Percentiles rank a stretch among this genome's conserved stretches.
phyloP scores from a whole-genome alignment of 1,140 invertebrate genomes.

The Ditylenchus dipsaci region DNA sequence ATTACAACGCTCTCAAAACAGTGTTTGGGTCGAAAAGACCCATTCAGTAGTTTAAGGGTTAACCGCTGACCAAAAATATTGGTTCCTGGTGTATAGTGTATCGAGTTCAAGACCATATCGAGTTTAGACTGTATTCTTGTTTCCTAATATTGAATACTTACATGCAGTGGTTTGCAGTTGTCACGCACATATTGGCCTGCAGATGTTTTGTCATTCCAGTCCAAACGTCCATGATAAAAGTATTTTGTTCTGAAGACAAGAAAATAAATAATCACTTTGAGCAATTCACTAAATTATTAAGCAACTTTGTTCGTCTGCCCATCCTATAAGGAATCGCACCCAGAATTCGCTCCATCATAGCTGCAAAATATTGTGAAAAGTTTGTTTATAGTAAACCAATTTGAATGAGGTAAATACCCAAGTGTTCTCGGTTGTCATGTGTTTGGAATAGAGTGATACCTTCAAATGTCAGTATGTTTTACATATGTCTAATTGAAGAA shows the following conservation, averaged over 20 bases:
- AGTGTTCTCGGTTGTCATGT: slow-evolving; percentile 96
- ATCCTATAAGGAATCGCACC: slow-evolving; percentile 90
- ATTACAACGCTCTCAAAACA: too few species aligned
- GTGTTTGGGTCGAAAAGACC: too few species aligned
- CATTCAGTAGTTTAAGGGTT: too few species aligned
- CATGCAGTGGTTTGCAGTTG: slow-evolving; percentile 89
- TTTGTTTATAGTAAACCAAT: too few species aligned
- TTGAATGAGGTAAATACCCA: slow-evolving; percentile 58
- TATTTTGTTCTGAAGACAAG: slow-evolving; percentile 73
- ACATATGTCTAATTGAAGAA: too few species aligned
- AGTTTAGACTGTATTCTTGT: too few species aligned
- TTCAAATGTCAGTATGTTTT: not conserved
- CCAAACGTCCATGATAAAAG: slow-evolving; percentile 74
- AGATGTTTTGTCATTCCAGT: slow-evolving; percentile 88
- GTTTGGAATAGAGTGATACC: slow-evolving; percentile 94
- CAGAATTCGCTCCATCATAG: slow-evolving; percentile 98
- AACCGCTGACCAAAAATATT: too few species aligned
- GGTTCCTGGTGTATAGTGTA: too few species aligned
- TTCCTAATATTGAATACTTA: slow-evolving; percentile 63
- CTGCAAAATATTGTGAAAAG: slow-evolving; percentile 56
- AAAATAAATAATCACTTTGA: not conserved
- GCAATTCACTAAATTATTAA: slow-evolving; percentile 15
- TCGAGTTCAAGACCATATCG: too few species aligned
- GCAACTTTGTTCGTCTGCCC: slow-evolving; percentile 79
- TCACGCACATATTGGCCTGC: slow-evolving; percentile 93